phyloP scores from a whole-genome alignment of 2,113 vertebrate species.

The Clinocottus analis region DNA sequence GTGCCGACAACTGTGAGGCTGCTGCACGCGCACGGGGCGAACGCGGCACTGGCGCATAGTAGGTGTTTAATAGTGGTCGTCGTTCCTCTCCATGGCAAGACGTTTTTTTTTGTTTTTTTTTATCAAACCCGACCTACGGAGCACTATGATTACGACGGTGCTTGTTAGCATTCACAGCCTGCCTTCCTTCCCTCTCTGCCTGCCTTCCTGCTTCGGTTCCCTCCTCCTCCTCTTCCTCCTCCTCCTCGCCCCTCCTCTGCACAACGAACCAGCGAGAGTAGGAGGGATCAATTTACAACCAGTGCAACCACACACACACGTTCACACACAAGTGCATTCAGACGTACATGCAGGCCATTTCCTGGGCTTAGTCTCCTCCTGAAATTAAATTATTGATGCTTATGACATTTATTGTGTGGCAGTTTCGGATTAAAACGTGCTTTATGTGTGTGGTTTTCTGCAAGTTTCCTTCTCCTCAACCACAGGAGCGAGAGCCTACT shows the following conservation, averaged over 20 bases:
- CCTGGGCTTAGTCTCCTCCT: neutral
- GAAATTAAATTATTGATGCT: slow-evolving; percentile 19
- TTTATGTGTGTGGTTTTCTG: slow-evolving; percentile 15
- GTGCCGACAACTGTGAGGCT: slow-evolving; percentile 65
- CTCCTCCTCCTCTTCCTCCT: slow-evolving; percentile 53
- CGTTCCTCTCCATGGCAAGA: slow-evolving; percentile 77
- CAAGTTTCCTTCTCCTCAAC: neutral
- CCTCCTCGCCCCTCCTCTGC: slow-evolving; percentile 71
- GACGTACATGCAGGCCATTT: slow-evolving; percentile 27
- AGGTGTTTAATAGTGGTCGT: slow-evolving; percentile 66
- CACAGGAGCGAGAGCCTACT: slow-evolving; percentile 16
- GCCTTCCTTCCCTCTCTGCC: slow-evolving; percentile 61
- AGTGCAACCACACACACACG: slow-evolving; percentile 57
- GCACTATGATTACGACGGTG: slow-evolving; percentile 69
- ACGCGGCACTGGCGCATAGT: slow-evolving; percentile 82
- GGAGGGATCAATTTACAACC: slow-evolving; percentile 82
- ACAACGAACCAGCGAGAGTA: slow-evolving; percentile 72
- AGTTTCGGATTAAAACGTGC: slow-evolving; percentile 12
- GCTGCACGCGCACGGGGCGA: slow-evolving; percentile 71
- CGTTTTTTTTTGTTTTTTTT: slow-evolving; percentile 38
- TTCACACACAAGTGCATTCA: slow-evolving; percentile 34
- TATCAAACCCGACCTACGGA: slow-evolving; percentile 71
- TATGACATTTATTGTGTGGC: slow-evolving; percentile 19
- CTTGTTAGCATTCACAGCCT: slow-evolving; percentile 85
- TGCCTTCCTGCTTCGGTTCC: slow-evolving; percentile 71